Percentiles rank a stretch among this genome's conserved stretches.
Conservation (phyloP, 2,113 vertebrate genomes). For the Piprites chloris region DNA sequence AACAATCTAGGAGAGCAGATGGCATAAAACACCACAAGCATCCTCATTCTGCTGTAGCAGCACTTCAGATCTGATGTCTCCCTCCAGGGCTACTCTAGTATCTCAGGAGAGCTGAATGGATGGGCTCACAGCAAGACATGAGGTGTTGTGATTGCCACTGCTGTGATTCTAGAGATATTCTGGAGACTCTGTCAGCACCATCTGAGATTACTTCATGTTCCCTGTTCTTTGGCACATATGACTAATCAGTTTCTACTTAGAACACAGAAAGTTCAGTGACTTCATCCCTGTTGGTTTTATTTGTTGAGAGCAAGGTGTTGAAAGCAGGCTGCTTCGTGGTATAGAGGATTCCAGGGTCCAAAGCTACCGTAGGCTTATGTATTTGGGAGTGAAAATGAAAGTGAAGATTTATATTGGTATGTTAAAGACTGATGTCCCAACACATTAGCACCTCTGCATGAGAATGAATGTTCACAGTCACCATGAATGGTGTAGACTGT, state of each 20-base stretch:
- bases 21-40: neutral
- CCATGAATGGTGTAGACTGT: fast-evolving
- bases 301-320: neutral
- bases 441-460: neutral
- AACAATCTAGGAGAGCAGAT: neutral
- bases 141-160: neutral
- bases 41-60: neutral
- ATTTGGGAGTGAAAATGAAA: neutral
- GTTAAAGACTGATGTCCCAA: neutral
- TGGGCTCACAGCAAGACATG: neutral
- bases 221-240: neutral
- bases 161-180: neutral
- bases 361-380: neutral
- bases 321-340: neutral
- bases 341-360: neutral
- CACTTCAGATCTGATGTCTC: neutral
- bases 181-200: neutral
- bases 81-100: neutral
- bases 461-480: neutral
- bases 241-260: neutral
- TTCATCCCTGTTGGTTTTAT: neutral
- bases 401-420: neutral
- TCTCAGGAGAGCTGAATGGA: neutral
- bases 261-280: neutral
- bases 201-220: neutral